Evolutionary conservation across 2,797 vertebrate species (phyloP).

Genomic region (Austrolebias charrua): DNA sequence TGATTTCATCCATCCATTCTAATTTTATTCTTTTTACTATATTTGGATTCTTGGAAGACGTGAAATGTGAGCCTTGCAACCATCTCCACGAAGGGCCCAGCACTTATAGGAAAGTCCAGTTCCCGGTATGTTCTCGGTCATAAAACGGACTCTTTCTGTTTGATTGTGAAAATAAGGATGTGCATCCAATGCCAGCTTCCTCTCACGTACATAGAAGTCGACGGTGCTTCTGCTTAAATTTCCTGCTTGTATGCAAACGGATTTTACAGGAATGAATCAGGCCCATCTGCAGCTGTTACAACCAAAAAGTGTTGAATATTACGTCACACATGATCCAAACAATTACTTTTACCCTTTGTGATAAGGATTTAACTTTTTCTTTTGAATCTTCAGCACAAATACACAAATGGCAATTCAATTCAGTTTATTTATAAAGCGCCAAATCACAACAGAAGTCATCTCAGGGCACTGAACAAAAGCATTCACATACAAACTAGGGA

Average conservation of each 20-base stretch:
- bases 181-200: slow-evolving; percentile 39
- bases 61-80: slow-evolving; percentile 79
- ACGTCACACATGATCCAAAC: not conserved
- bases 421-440: no score
- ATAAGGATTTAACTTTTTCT: not conserved
- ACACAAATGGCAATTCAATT: no score
- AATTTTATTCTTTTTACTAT: slow-evolving; percentile 17
- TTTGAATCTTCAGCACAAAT: no score
- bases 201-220: slow-evolving; percentile 25
- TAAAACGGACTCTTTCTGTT: slow-evolving; percentile 2
- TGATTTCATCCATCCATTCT: not conserved
- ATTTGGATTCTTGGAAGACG: slow-evolving; percentile 77
- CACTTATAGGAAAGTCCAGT: slow-evolving; percentile 81
- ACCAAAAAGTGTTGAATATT: not conserved
- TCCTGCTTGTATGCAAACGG: slow-evolving; percentile 14
- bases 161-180: slow-evolving; percentile 15
- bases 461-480: no score
- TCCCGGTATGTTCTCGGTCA: slow-evolving; percentile 70
- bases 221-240: slow-evolving; percentile 34
- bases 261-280: slow-evolving; percentile 16
- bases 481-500: no score
- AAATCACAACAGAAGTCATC: no score
- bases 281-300: not conserved
- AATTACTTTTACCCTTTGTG: slow-evolving; percentile 1
- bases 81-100: slow-evolving; percentile 81